phyloP scores from a whole-genome alignment of 2,113 vertebrate genomes.

The Nematolebias whitei region DNA sequence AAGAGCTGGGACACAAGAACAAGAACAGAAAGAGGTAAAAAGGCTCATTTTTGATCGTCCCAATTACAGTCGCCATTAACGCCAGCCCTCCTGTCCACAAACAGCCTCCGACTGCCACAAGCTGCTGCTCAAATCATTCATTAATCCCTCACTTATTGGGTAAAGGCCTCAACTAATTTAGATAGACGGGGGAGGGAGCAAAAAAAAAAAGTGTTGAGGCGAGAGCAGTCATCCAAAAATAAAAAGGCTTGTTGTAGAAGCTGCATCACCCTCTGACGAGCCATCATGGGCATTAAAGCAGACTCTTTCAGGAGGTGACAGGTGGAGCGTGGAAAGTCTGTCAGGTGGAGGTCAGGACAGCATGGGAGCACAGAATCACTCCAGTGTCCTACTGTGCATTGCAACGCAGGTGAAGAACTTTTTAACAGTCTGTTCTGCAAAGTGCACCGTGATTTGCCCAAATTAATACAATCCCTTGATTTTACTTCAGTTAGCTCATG shows the following conservation, averaged over 20 bases:
- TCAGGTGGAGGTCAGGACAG: conserved; percentile 41
- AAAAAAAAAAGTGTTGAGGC: conserved; percentile 21
- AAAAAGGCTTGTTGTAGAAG: conserved; percentile 30
- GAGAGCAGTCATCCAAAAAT: conserved; percentile 48
- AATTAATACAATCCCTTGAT: not conserved
- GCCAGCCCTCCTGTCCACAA: conserved; percentile 62
- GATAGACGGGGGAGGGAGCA: not conserved
- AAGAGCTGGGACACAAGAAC: conserved; percentile 83
- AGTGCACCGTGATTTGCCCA: not conserved
- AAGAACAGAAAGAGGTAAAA: conserved; percentile 58
- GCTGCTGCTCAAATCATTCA: conserved; percentile 48
- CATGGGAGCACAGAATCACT: not conserved
- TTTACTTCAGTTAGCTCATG: too few species aligned
- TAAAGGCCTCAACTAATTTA: conserved; percentile 45
- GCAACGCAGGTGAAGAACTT: not conserved
- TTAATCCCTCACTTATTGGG: conserved; percentile 51
- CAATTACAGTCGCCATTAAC: conserved; percentile 68
- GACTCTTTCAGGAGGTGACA: conserved; percentile 33
- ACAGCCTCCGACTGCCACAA: conserved; percentile 56
- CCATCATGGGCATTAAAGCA: conserved; percentile 32
- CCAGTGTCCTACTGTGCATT: conserved; percentile 3
- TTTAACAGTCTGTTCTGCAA: not conserved
- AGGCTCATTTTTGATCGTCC: conserved; percentile 61
- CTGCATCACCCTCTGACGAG: conserved; percentile 38
- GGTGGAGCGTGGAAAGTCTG: conserved; percentile 37